These are phyloP conservation scores for Caenorhabditis sulstoni DNA, from an alignment of 2,888 invertebrate species.

Conservation along the genomic window DNA sequence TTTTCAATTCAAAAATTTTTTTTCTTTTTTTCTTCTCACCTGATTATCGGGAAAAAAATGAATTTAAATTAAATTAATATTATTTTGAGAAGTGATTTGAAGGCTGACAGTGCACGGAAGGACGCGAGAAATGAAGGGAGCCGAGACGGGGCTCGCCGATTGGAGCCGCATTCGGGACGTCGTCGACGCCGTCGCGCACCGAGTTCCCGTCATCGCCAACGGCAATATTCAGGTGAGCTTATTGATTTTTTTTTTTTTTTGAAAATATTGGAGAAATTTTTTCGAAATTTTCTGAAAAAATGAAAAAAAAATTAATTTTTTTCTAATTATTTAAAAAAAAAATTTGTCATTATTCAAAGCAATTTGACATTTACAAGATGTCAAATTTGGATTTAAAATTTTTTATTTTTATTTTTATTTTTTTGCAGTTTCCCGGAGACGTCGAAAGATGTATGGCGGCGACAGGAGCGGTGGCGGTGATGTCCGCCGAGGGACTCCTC, in stretches of 20 bases:
- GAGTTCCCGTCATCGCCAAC: constrained; percentile 97
- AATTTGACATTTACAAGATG: too few relatives aligned
- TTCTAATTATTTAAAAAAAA: constrained; percentile 81
- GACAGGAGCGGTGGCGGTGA: constrained; percentile 88
- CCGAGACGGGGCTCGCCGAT: constrained; percentile 92
- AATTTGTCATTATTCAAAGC: too few relatives aligned
- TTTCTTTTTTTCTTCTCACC: too few relatives aligned
- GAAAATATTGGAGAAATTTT: too few relatives aligned
- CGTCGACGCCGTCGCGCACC: constrained; percentile 88
- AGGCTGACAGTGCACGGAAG: constrained; percentile 96
- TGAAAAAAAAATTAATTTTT: neutral
- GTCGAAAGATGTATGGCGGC: constrained; percentile 88
- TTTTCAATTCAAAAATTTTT: too few relatives aligned
- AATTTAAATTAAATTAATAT: neutral
- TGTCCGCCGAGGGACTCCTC: constrained; percentile 91
- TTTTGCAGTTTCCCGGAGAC: constrained; percentile 89
- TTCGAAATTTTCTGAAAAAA: neutral
- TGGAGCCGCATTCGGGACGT: constrained; percentile 95
- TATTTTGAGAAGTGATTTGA: too few relatives aligned
- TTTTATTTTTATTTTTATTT: too few relatives aligned
- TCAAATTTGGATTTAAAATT: too few relatives aligned
- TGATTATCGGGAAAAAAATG: too few relatives aligned
- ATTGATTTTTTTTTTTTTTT: too few relatives aligned
- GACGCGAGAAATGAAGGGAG: constrained; percentile 92
- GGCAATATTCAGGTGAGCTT: constrained; percentile 98